These are phyloP conservation scores for Cheumatopsyche charites DNA, from an alignment of 1,140 invertebrate genomes.

Conservation along the genomic window DNA sequence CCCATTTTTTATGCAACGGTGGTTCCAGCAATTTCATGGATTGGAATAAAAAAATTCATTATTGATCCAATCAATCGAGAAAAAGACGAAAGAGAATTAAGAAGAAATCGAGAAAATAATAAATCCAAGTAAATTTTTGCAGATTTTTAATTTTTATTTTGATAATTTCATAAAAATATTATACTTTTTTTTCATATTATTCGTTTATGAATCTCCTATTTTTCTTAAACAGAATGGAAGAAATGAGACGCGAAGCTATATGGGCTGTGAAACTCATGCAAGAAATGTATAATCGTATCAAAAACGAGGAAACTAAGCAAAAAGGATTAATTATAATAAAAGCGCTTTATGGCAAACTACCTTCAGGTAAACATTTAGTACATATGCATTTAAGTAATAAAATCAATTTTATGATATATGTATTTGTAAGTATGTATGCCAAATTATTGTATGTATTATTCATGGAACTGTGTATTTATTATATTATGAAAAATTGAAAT, in stretches of 20 bases:
- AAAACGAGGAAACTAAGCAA: constrained; percentile 75
- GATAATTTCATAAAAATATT: neutral
- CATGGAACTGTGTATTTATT: too few relatives aligned
- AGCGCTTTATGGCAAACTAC: constrained; percentile 81
- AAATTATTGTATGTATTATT: too few relatives aligned
- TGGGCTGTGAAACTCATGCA: constrained; percentile 88
- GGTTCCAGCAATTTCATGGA: constrained; percentile 80
- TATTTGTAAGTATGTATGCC: neutral
- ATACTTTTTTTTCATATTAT: neutral
- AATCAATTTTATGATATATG: neutral
- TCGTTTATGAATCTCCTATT: neutral
- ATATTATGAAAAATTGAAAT: too few relatives aligned
- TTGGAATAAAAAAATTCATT: constrained; percentile 82
- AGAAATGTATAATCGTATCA: constrained; percentile 77
- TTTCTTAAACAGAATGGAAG: constrained; percentile 64
- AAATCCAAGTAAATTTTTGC: constrained; percentile 41
- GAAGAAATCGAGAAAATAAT: constrained; percentile 51
- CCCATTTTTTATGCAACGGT: constrained; percentile 93
- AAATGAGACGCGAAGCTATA: constrained; percentile 82
- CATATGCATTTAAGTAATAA: neutral
- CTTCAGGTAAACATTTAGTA: constrained; percentile 53
- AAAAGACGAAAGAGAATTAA: constrained; percentile 75
- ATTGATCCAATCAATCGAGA: constrained; percentile 85
- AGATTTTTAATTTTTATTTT: neutral
- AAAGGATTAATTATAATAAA: constrained; percentile 85